These are phyloP conservation scores for Capreolus pygargus DNA, from an alignment of 2,113 vertebrate species.

Conservation along the genomic window DNA sequence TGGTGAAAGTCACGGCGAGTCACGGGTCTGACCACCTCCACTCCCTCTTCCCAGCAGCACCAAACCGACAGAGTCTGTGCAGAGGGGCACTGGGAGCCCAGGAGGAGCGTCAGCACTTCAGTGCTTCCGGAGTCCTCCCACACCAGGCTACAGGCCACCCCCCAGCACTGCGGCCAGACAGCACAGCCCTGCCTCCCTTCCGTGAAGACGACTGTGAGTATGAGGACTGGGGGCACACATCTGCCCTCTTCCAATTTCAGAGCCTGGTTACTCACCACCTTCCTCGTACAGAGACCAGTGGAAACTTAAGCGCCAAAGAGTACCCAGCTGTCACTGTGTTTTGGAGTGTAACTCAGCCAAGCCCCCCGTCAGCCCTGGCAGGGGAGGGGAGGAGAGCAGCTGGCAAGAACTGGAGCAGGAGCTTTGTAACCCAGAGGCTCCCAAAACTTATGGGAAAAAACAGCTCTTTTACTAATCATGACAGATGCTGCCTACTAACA, in stretches of 20 bases:
- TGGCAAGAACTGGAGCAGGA: background rate
- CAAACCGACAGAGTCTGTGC: background rate
- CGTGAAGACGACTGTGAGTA: background rate
- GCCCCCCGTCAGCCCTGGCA: background rate
- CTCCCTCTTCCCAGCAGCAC: background rate
- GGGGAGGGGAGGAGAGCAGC: background rate
- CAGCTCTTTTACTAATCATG: conserved; percentile 16
- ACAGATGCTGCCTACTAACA: background rate
- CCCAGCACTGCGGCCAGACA: background rate
- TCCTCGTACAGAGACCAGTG: background rate
- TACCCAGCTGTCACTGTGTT: background rate
- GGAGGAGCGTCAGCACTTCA: background rate
- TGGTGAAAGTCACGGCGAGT: background rate
- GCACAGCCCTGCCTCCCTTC: background rate
- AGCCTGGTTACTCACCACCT: background rate
- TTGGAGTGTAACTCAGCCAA: background rate
- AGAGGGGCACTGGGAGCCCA: background rate
- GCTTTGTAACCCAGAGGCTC: background rate
- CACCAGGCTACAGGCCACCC: fast-evolving
- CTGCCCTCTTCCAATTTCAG: conserved; percentile 10
- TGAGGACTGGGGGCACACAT: background rate
- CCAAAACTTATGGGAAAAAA: background rate
- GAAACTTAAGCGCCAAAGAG: background rate
- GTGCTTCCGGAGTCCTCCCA: background rate
- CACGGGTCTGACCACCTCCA: background rate